Conservation (phyloP, 2,113 vertebrate genomes). For the Cricetomys ansorgei region DNA sequence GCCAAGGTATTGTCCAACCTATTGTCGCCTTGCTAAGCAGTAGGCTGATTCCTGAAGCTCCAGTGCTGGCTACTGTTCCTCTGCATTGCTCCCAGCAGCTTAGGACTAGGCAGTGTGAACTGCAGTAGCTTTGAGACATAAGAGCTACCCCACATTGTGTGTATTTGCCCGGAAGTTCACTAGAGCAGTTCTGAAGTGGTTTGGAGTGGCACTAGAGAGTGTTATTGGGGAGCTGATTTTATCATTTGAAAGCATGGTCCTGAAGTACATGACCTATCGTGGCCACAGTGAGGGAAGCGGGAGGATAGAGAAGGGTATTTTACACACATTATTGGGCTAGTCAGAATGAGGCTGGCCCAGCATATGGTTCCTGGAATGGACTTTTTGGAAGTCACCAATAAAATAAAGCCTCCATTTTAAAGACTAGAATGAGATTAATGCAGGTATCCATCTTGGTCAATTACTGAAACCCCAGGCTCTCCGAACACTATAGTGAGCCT, state of each 20-base stretch:
- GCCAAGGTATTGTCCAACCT: no score
- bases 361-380: neutral
- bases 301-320: neutral
- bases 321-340: neutral
- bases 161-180: neutral
- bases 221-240: neutral
- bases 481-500: neutral
- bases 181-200: rapidly evolving
- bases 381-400: neutral
- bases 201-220: rapidly evolving
- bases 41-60: no score
- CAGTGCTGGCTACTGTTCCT: no score
- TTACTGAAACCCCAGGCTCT: neutral
- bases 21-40: no score
- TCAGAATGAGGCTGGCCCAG: neutral
- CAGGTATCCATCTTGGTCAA: neutral
- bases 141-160: rapidly evolving
- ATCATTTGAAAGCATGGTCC: neutral
- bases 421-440: neutral
- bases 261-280: neutral
- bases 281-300: no score
- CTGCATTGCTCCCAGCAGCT: no score
- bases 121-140: neutral
- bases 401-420: neutral
- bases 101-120: neutral